Conservation (phyloP, 2,113 vertebrate genomes). For the Antigone vipio region DNA sequence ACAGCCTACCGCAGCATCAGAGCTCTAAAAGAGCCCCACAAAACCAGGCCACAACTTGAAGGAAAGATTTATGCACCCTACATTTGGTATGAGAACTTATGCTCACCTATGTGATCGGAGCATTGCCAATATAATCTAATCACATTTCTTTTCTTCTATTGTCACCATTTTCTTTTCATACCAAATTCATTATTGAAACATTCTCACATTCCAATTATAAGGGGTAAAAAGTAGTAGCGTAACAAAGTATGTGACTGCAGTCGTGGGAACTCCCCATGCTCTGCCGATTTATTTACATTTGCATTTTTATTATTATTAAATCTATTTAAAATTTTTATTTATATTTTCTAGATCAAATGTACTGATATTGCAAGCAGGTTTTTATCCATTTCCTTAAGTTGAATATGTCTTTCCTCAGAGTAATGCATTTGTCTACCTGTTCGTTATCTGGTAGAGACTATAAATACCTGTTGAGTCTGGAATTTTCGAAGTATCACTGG, state of each 20-base stretch:
- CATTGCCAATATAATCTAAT: not conserved
- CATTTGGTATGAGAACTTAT: constrained; percentile 30
- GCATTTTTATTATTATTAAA: not conserved
- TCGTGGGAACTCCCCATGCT: not conserved
- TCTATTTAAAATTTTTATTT: not conserved
- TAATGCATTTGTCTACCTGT: not conserved
- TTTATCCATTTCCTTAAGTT: not conserved
- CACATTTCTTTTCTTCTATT: constrained; percentile 3
- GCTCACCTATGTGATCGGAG: not conserved
- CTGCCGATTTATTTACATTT: not conserved
- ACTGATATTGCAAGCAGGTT: not conserved
- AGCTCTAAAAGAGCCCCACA: constrained; percentile 46
- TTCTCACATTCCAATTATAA: not conserved
- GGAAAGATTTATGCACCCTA: constrained; percentile 32
- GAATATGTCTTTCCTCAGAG: not conserved
- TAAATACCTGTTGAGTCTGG: not conserved
- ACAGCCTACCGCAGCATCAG: constrained; percentile 27
- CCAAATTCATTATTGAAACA: constrained; percentile 36
- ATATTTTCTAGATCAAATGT: not conserved
- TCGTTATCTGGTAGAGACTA: not conserved
- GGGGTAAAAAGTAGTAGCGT: not conserved
- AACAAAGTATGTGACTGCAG: not conserved
- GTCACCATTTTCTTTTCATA: constrained; percentile 36
- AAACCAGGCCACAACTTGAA: constrained; percentile 28
- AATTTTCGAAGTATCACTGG: not conserved